These are phyloP conservation scores for Atta colombica DNA, from an alignment of 1,140 invertebrate genomes.

Conservation along the genomic window DNA sequence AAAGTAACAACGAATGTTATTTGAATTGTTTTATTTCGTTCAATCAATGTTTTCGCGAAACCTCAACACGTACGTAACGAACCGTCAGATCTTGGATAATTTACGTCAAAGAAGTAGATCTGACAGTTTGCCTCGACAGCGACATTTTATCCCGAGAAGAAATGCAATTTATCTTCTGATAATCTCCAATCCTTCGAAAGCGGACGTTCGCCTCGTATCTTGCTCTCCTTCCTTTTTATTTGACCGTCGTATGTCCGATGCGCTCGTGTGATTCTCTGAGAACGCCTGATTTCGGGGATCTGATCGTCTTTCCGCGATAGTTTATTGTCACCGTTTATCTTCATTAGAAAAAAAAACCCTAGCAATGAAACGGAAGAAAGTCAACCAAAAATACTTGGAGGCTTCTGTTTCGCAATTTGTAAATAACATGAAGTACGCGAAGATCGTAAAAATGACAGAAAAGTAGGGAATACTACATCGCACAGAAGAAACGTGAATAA, in stretches of 20 bases:
- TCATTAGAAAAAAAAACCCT: not conserved
- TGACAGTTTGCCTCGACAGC: constrained; percentile 39
- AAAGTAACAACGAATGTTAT: not conserved
- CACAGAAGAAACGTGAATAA: not conserved
- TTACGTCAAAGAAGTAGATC: constrained; percentile 57
- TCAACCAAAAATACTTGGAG: not conserved
- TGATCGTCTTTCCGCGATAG: constrained; percentile 38
- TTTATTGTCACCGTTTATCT: constrained; percentile 56
- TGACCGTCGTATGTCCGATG: constrained; percentile 60
- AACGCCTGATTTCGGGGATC: constrained; percentile 50
- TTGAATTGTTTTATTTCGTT: not conserved
- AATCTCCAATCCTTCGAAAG: constrained; percentile 67
- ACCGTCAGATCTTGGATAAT: constrained; percentile 46
- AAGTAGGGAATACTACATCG: not conserved
- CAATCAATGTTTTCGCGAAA: constrained; percentile 6
- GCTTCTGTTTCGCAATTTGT: constrained; percentile 6
- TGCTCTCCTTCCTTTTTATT: constrained; percentile 62
- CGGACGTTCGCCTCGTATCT: constrained; percentile 63
- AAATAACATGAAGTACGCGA: constrained; percentile 12
- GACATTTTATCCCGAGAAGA: constrained; percentile 56
- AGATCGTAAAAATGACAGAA: not conserved
- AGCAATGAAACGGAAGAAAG: constrained; percentile 14
- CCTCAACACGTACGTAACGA: constrained; percentile 32
- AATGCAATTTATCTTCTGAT: constrained; percentile 63
- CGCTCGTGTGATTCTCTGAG: constrained; percentile 38